These are phyloP conservation scores for Strongylocentrotus purpuratus DNA, from an alignment of 35 echinoderm and acorn worm genomes.

Conservation along the genomic window DNA sequence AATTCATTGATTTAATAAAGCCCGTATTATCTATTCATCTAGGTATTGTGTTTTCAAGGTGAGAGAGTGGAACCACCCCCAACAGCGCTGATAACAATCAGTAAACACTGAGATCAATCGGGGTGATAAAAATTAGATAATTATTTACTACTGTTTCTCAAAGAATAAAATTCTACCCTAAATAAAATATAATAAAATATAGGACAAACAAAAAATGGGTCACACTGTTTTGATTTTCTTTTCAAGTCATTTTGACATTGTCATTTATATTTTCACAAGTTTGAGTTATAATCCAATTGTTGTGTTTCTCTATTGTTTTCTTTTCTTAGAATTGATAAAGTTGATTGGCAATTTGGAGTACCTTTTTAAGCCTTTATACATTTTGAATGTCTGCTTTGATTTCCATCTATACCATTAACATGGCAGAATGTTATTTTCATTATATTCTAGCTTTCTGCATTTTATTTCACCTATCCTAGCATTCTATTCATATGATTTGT, in stretches of 20 bases:
- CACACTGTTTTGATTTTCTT: background rate
- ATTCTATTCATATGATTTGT: too few species aligned
- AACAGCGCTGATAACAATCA: background rate
- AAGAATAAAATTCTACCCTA: background rate
- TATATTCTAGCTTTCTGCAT: too few species aligned
- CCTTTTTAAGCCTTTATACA: too few species aligned
- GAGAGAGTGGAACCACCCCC: background rate
- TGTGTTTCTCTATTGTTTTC: too few species aligned
- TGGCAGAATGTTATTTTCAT: too few species aligned
- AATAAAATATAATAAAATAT: conserved; percentile 1
- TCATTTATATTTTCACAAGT: background rate
- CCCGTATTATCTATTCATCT: too few species aligned
- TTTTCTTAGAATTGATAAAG: too few species aligned
- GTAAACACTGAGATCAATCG: background rate
- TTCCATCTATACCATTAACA: too few species aligned
- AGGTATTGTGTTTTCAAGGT: background rate
- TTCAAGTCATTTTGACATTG: background rate
- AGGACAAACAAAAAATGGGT: background rate
- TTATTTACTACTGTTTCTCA: background rate
- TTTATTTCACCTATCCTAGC: too few species aligned
- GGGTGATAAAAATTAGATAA: background rate
- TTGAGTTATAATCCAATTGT: background rate
- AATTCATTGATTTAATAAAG: conserved; percentile 12
- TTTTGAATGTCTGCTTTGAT: too few species aligned
- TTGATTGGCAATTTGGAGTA: too few species aligned